Base-by-base conservation (phyloP, 2,113 vertebrate genomes). In the Hippocampus mohnikei region DNA sequence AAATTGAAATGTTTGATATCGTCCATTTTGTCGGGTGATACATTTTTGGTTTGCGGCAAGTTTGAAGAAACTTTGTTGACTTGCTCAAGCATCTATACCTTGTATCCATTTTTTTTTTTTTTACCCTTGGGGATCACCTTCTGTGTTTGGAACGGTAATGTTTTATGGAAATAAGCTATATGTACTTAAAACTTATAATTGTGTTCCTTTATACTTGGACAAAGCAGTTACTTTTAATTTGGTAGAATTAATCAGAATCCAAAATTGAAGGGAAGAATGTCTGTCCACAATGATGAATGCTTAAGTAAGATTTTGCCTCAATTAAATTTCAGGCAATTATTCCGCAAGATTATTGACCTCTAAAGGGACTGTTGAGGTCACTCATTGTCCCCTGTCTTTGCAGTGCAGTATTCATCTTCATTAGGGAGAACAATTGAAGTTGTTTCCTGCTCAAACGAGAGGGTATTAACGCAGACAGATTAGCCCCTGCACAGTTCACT, bases 271-370 rank as follows among this genome's bases (percentile, higher is more conserved):
- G 65, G 86, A 82, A 77, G 86, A 84, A 81, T 84, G 84, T 72
- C 60, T 72, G 86, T 87, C 88, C 88, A 83, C 91, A 85, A 86
- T 87, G 88, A 91, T 90, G 87, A 87, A 81, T 85, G 91, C 88
- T 87, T 90, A 84, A 85, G 73, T 84, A 91, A 91, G 90, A 92
- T 88, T 91, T 93, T 94, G 66, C 87, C 81, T 94, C 93, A 93
- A 92, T 94, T 95, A 95, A 95, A 95, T 93, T 89, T 86, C 82
- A 92, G 83, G 86, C 92, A 93, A 93, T 94, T 94, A 94, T 93
- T 94, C 87, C 83, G 84, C 85, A 88, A 92, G 90, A 94, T 92
- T 94, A 93, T 89, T 93, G 90, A 94, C 91, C 89, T 94, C 93
- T 94, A 75, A 88, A 66, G 94, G 93, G 92, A 94, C 88, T 93